phyloP scores from a whole-genome alignment of 2,797 vertebrate genomes.

The Crotalus adamanteus region DNA sequence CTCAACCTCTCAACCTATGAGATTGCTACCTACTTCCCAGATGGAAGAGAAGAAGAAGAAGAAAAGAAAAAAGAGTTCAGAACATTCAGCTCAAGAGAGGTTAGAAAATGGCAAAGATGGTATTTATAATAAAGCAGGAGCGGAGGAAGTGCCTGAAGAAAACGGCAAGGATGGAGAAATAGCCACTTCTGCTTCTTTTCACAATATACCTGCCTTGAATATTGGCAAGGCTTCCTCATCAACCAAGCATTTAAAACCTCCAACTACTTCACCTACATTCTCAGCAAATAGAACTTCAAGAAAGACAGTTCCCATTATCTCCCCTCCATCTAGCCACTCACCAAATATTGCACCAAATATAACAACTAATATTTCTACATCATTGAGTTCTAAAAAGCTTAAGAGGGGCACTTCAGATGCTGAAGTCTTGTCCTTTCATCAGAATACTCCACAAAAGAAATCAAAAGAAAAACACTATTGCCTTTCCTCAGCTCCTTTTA shows the following conservation, averaged over 20 bases:
- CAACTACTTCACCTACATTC: background rate
- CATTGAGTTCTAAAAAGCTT: background rate
- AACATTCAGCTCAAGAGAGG: slow-evolving; percentile 8
- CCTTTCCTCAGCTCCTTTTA: background rate
- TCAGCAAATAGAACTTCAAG: background rate
- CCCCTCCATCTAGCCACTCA: slow-evolving; percentile 6
- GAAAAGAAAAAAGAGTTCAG: slow-evolving; percentile 17
- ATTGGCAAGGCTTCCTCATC: background rate
- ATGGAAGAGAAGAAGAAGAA: slow-evolving; percentile 29
- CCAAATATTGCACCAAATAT: slow-evolving; percentile 16
- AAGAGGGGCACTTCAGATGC: background rate
- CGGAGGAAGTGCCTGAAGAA: background rate
- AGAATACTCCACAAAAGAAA: background rate
- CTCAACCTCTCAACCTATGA: background rate
- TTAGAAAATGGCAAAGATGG: background rate
- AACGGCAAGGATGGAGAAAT: background rate
- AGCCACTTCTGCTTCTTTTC: background rate
- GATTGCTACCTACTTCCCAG: slow-evolving; percentile 16
- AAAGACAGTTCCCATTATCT: background rate
- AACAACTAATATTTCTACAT: slow-evolving; percentile 17
- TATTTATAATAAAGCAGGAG: slow-evolving; percentile 5
- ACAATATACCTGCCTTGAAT: background rate
- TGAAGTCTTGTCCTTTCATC: slow-evolving; percentile 5
- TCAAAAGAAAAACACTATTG: background rate
- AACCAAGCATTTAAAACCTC: background rate